Conservation (phyloP, 2,113 vertebrate species). For the Vidua macroura region DNA sequence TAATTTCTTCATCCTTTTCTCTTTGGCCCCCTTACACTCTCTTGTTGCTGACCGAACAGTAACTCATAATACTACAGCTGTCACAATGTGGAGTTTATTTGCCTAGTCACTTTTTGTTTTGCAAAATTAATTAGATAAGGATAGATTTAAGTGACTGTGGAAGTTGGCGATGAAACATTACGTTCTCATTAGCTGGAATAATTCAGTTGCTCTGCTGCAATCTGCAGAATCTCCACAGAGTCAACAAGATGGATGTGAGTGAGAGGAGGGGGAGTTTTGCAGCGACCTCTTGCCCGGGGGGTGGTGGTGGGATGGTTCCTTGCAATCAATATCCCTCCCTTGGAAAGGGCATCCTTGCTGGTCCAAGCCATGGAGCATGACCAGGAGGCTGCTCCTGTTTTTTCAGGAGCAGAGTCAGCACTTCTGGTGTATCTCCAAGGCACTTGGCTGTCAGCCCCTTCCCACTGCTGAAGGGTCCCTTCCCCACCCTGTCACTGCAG, state of each 20-base stretch:
- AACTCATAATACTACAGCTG: background rate
- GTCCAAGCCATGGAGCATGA: fast-evolving
- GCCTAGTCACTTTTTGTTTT: slow-evolving; percentile 55
- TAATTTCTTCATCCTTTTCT: background rate
- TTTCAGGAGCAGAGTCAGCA: background rate
- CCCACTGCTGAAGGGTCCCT: background rate
- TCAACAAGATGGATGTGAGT: background rate
- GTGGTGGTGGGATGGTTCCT: background rate
- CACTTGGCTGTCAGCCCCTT: background rate
- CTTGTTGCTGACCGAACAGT: background rate
- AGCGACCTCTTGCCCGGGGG: background rate
- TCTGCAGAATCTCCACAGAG: background rate
- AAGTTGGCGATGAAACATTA: slow-evolving; percentile 48
- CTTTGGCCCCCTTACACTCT: background rate
- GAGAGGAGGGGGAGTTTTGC: background rate
- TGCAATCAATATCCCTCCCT: background rate
- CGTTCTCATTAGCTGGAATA: slow-evolving; percentile 20
- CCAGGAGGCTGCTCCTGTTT: background rate
- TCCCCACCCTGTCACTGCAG: background rate
- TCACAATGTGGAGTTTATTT: slow-evolving; percentile 33
- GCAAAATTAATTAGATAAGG: slow-evolving; percentile 56
- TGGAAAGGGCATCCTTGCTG: background rate
- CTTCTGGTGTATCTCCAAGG: background rate
- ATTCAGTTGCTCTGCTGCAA: background rate
- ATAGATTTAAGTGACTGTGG: slow-evolving; percentile 57